A percentile compares a stretch with the other conserved stretches of the same genome.
phyloP scores from a whole-genome alignment of 2,888 invertebrate species.

The Ochropacha duplaris region DNA sequence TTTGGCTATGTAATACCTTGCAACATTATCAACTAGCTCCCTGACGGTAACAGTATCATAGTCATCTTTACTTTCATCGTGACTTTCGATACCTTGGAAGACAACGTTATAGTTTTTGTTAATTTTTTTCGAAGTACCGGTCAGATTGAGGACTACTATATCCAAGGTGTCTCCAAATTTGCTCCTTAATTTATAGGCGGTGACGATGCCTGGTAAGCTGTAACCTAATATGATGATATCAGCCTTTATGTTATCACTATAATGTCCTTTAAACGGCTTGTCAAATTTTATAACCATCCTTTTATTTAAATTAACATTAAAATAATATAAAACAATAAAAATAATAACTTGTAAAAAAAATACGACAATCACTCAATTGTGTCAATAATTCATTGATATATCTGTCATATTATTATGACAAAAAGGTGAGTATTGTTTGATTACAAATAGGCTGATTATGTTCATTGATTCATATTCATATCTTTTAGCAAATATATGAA shows the following conservation, averaged over 20 bases:
- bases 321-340: neutral
- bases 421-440: too few relatives aligned
- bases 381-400: too few relatives aligned
- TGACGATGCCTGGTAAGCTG: slow-evolving; percentile 70
- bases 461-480: too few relatives aligned
- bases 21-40: slow-evolving; percentile 44
- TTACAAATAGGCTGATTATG: too few relatives aligned
- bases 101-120: slow-evolving; percentile 60
- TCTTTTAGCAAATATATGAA: too few relatives aligned
- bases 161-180: slow-evolving; percentile 70
- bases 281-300: slow-evolving; percentile 36
- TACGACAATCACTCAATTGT: too few relatives aligned
- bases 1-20: slow-evolving; percentile 51
- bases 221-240: slow-evolving; percentile 75
- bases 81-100: slow-evolving; percentile 36
- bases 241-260: slow-evolving; percentile 44
- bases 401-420: too few relatives aligned
- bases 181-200: slow-evolving; percentile 70
- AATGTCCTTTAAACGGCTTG: slow-evolving; percentile 11
- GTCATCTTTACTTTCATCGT: slow-evolving; percentile 5
- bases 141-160: slow-evolving; percentile 65
- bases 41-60: slow-evolving; percentile 24
- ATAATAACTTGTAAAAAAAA: neutral
- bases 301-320: neutral
- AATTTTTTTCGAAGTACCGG: slow-evolving; percentile 15